Base-by-base conservation (phyloP, 2,888 invertebrate species). In the Drosophila hamatofila region DNA sequence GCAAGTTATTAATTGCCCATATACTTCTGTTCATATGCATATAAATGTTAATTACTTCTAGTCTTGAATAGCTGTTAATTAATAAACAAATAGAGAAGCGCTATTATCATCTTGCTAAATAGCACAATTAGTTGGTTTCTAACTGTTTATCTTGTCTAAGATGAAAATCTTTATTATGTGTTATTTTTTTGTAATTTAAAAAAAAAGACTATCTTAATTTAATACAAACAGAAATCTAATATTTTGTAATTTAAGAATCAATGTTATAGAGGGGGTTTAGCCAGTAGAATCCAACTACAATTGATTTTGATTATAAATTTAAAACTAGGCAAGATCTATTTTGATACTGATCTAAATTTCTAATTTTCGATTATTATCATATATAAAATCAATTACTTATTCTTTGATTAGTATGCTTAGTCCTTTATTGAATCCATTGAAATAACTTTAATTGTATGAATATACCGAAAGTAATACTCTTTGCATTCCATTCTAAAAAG, bases 1-100 rank as follows among this genome's bases (percentile, higher is more conserved):
- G 25, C 49, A 30, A 30, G 6, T 6, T 11, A 35, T 23, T 60
- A 55, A 16, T 21, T 57, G 30, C 12, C 5, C 18, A 30, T 41
- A 39, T 18, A 25, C 16, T 5, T 25, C 23, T 39, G 25, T 18
- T 12, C 11, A 12, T 39, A 14, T 27, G 55, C 48, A 49, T 12
- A 49, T 30, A 14, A 42, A 21, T 56, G 56, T 33, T 56, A 56
- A 56, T 56, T 56, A 23, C 41, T 21, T 27, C 21, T 16, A 30
- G 30, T 42, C 18, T 23, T 30, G 55, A 55, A 55, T 9, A 21
- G 21, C 16, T 56, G 41, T 3, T 42, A 56, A 42, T 56, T 25
- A 16, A 30, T n/a, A n/a, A 30, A 11, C 42, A 55, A 56, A 56
- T 41, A 56, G 14, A 33, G 27, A 21, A 42, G 21, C 30, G 14